These are phyloP conservation scores for Microcebus lehilahytsara DNA, from an alignment of 2,113 vertebrate genomes.

Conservation along the genomic window DNA sequence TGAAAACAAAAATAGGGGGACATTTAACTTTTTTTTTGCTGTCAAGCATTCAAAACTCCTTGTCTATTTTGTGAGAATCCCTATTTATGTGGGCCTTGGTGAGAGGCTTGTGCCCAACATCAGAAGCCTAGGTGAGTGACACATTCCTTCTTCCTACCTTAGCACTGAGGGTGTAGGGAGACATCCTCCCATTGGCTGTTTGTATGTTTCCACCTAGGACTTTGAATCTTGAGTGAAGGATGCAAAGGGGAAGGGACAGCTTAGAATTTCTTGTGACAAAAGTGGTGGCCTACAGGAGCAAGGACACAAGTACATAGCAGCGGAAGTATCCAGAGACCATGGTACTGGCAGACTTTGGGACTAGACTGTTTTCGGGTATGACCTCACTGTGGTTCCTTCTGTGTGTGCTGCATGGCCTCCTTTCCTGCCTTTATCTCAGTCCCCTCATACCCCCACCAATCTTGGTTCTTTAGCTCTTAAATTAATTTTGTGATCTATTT, in stretches of 20 bases:
- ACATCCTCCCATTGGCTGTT: background rate
- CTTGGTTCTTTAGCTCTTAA: background rate
- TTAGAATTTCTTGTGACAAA: background rate
- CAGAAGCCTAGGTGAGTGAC: background rate
- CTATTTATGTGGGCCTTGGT: background rate
- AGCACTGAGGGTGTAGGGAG: background rate
- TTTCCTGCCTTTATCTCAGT: background rate
- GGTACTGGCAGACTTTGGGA: background rate
- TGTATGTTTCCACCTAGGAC: background rate
- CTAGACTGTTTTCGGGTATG: background rate
- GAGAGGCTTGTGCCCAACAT: background rate
- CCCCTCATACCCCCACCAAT: background rate
- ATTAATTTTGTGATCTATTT: background rate
- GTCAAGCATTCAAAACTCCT: background rate
- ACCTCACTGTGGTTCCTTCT: background rate
- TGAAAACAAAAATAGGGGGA: background rate
- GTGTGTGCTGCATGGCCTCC: background rate
- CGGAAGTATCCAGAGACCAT: background rate
- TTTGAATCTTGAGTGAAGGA: background rate
- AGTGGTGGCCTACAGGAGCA: background rate
- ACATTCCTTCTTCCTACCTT: background rate
- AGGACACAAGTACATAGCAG: background rate
- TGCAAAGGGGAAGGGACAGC: background rate
- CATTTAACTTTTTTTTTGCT: background rate
- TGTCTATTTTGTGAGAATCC: background rate